phyloP scores from a whole-genome alignment of 1,140 invertebrate species.

The Drosophila willistoni region DNA sequence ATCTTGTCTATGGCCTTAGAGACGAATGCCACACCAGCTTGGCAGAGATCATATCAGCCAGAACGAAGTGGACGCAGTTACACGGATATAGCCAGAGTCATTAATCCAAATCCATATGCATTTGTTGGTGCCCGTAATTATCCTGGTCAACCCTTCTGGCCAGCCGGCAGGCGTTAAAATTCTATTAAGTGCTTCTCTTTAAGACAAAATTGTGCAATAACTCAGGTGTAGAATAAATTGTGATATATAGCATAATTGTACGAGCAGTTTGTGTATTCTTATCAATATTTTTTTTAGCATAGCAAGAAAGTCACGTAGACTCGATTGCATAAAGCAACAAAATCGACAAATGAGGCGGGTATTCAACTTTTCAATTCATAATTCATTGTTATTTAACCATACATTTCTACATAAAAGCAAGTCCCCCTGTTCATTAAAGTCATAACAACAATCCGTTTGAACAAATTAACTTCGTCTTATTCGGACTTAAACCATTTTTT shows the following conservation, averaged over 20 bases:
- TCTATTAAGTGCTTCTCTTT: background rate
- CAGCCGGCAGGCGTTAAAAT: constrained; percentile 43
- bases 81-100: constrained; percentile 68
- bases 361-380: background rate
- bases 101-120: constrained; percentile 72
- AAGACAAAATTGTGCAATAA: background rate
- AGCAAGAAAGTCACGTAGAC: background rate
- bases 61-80: constrained; percentile 66
- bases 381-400: background rate
- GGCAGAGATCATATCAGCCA: constrained; percentile 22
- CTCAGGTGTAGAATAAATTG: constrained; percentile 24
- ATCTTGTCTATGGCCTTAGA: constrained; percentile 14
- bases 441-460: background rate
- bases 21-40: constrained; percentile 22
- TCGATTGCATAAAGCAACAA: background rate
- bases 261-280: background rate
- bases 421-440: background rate
- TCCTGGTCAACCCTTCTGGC: constrained; percentile 73
- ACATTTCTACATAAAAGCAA: constrained; percentile 2
- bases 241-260: constrained; percentile 15
- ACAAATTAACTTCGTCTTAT: background rate
- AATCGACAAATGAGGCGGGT: background rate
- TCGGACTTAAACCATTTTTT: background rate
- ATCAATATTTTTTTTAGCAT: background rate
- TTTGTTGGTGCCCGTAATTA: constrained; percentile 58